These are phyloP conservation scores for Oikopleura dioica DNA, from an alignment of 23 tunicate genomes.

Conservation along the genomic window DNA sequence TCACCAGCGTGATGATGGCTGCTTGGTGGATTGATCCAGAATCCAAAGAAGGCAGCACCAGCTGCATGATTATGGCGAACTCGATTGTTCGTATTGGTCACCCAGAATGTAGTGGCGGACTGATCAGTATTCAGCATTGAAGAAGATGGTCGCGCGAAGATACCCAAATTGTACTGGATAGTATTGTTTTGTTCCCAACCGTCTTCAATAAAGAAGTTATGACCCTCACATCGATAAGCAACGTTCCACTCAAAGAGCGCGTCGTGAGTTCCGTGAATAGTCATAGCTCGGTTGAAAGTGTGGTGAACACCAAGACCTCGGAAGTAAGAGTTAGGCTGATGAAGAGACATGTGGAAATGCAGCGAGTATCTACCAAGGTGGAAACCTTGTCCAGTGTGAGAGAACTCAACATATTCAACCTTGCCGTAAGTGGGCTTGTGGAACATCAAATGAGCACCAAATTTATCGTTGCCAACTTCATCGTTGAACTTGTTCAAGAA, in stretches of 20 bases:
- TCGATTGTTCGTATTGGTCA: neutral
- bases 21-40: neutral
- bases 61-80: conserved; percentile 7
- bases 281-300: conserved; percentile 10
- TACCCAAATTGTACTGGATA: conserved; percentile 6
- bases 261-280: conserved; percentile 5
- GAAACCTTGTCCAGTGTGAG: conserved; percentile 9
- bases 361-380: conserved; percentile 5
- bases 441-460: conserved; percentile 1
- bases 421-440: neutral
- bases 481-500: conserved; percentile 18
- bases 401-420: neutral
- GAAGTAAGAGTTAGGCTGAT: neutral
- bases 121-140: conserved; percentile 10
- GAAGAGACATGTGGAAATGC: conserved; percentile 11
- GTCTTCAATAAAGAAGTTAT: conserved; percentile 11
- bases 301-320: conserved; percentile 5
- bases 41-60: neutral
- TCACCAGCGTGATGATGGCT: neutral
- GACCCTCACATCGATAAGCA: conserved; percentile 11
- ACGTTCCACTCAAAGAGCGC: conserved; percentile 7
- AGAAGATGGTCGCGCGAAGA: neutral
- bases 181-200: conserved; percentile 9
- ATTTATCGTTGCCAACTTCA: conserved; percentile 5
- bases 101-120: conserved; percentile 9